These are phyloP conservation scores for Paraplagusia blochii DNA, from an alignment of 2,113 vertebrate species.

Conservation along the genomic window DNA sequence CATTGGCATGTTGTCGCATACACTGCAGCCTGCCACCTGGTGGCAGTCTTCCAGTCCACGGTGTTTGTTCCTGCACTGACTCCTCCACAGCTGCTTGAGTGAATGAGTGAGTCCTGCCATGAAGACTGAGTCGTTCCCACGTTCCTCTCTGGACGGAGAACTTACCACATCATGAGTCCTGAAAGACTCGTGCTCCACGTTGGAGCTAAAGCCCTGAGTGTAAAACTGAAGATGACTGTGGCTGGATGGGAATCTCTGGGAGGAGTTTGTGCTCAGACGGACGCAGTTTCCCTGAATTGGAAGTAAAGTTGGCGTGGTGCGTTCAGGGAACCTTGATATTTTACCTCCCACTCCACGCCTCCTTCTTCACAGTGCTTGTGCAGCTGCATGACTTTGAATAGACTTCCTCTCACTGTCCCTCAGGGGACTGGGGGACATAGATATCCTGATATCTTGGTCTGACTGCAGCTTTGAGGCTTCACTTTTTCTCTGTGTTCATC, in stretches of 20 bases:
- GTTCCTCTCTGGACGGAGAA: neutral
- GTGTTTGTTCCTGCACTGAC: neutral
- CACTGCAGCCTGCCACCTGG: too few species aligned
- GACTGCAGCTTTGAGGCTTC: too few species aligned
- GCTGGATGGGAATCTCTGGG: constrained; percentile 18
- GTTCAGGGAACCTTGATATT: constrained; percentile 28
- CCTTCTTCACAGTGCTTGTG: neutral
- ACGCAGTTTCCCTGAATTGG: constrained; percentile 3
- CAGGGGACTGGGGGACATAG: too few species aligned
- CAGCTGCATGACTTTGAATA: constrained; percentile 22
- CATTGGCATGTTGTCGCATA: too few species aligned
- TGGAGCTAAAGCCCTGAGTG: constrained; percentile 2
- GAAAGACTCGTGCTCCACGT: neutral
- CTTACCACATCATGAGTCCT: neutral
- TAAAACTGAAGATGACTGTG: constrained; percentile 19
- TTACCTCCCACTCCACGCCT: constrained; percentile 23
- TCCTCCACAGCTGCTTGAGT: neutral
- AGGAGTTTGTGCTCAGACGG: constrained; percentile 6
- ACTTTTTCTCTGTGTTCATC: too few species aligned
- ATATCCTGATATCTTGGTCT: too few species aligned
- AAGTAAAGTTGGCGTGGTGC: constrained; percentile 17
- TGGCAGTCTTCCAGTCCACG: neutral
- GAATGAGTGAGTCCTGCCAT: neutral
- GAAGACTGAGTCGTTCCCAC: neutral
- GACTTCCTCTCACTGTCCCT: too few species aligned